A percentile compares a stretch with the other conserved stretches of the same genome.
phyloP scores from a whole-genome alignment of 1,140 invertebrate genomes.

The Trissolcus basalis region DNA sequence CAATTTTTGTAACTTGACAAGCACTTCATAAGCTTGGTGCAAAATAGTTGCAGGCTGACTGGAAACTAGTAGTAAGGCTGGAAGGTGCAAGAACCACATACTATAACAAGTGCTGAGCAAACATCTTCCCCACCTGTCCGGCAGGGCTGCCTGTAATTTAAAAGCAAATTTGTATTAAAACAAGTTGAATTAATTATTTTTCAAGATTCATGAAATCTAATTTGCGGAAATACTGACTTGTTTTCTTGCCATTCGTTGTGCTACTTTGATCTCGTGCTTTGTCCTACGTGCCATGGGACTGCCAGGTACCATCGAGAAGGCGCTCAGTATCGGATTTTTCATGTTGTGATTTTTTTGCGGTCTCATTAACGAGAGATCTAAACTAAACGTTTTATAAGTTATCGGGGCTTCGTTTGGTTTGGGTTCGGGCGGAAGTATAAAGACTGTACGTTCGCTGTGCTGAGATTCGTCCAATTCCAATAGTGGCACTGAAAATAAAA shows the following conservation, averaged over 20 bases:
- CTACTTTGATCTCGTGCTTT: constrained; percentile 94
- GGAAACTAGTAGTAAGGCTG: constrained; percentile 75
- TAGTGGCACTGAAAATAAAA: constrained; percentile 72
- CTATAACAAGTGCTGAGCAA: constrained; percentile 92
- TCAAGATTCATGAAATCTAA: constrained; percentile 10
- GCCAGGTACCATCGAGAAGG: constrained; percentile 80
- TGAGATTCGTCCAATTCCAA: constrained; percentile 86
- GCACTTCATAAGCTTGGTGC: constrained; percentile 89
- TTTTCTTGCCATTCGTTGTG: constrained; percentile 90
- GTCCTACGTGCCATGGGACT: constrained; percentile 94
- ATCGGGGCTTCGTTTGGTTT: constrained; percentile 67
- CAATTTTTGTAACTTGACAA: constrained; percentile 88
- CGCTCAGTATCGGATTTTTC: constrained; percentile 69
- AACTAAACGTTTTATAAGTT: constrained; percentile 73
- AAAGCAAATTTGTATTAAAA: constrained; percentile 2
- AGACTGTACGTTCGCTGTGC: constrained; percentile 93
- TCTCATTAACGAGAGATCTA: constrained; percentile 79
- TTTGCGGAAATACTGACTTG: constrained; percentile 71
- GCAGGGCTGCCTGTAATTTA: constrained; percentile 74
- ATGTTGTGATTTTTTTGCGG: constrained; percentile 70
- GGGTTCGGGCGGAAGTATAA: constrained; percentile 95
- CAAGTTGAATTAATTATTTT: too few species aligned
- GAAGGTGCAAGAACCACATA: constrained; percentile 97
- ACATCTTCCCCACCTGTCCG: constrained; percentile 94
- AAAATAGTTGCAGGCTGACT: constrained; percentile 86